Conservation (phyloP, 2,888 invertebrate genomes). For the Venusia cambrica region DNA sequence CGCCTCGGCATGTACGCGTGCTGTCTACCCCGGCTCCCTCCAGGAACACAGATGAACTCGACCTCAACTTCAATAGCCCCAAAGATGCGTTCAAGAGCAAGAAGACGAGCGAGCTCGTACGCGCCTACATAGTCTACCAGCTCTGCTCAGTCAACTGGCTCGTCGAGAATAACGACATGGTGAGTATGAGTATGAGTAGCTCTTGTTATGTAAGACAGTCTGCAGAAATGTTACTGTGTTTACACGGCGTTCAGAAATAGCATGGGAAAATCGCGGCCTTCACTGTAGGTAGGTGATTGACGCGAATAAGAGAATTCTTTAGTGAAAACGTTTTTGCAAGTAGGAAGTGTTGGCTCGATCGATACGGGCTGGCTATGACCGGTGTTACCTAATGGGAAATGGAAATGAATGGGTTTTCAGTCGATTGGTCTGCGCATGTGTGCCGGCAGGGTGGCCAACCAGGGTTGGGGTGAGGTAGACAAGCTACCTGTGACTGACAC, state of each 20-base stretch:
- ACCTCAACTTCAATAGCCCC: constrained; percentile 93
- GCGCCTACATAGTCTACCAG: constrained; percentile 95
- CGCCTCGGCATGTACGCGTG: constrained; percentile 57
- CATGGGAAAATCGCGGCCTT: constrained; percentile 40
- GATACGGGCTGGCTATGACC: constrained; percentile 33
- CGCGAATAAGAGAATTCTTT: constrained; percentile 26
- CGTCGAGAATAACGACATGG: constrained; percentile 96
- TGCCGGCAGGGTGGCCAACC: constrained; percentile 20
- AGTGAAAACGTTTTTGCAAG: constrained; percentile 22
- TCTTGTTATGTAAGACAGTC: constrained; percentile 60
- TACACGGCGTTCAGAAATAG: constrained; percentile 49
- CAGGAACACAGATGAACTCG: constrained; percentile 84
- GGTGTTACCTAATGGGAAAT: constrained; percentile 41
- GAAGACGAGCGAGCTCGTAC: constrained; percentile 93
- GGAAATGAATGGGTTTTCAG: constrained; percentile 48
- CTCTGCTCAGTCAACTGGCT: constrained; percentile 93
- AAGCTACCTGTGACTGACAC: constrained; percentile 1
- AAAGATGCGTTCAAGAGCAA: constrained; percentile 97
- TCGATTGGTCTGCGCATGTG: constrained; percentile 47
- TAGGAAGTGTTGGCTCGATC: constrained; percentile 26
- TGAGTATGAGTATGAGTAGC: constrained; percentile 83
- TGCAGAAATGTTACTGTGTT: constrained; percentile 42
- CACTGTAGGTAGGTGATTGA: constrained; percentile 28
- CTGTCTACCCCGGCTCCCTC: constrained; percentile 47
- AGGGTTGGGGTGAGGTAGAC: constrained; percentile 9